These are phyloP conservation scores for Cotesia chilonis DNA, from an alignment of 1,140 invertebrate species.

Conservation along the genomic window DNA sequence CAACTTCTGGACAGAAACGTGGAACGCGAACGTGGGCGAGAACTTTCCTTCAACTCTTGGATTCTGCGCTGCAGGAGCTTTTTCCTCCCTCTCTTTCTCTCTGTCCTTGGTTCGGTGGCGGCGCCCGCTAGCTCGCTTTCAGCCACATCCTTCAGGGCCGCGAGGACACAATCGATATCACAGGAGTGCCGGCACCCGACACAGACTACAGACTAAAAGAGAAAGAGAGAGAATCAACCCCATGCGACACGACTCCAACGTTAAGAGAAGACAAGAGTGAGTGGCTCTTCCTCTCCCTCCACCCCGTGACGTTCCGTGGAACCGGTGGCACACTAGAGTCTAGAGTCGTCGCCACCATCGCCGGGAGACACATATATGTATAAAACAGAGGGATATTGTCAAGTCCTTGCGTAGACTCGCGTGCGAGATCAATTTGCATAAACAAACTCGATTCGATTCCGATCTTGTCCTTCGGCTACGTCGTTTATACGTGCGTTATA, in stretches of 20 bases:
- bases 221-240: conserved; percentile 7
- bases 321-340: neutral
- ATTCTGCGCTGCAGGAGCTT: conserved; percentile 8
- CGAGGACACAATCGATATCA: conserved; percentile 40
- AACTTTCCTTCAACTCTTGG: neutral
- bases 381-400: conserved; percentile 31
- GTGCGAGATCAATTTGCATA: conserved; percentile 39
- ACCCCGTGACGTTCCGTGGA: neutral
- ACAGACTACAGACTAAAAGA: conserved; percentile 22
- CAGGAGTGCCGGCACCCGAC: conserved; percentile 26
- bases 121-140: neutral
- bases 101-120: neutral
- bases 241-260: conserved; percentile 18
- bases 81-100: neutral
- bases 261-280: neutral
- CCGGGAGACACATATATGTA: conserved; percentile 30
- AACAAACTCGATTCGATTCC: conserved; percentile 40
- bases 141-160: conserved; percentile 27
- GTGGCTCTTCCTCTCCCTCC: too few relatives aligned
- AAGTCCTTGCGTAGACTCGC: conserved; percentile 33
- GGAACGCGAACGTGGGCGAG: conserved; percentile 18
- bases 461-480: conserved; percentile 37
- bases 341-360: conserved; percentile 17
- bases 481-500: conserved; percentile 39
- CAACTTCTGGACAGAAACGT: neutral